These are phyloP conservation scores for Carassius auratus DNA, from an alignment of 2,113 vertebrate genomes.

Conservation along the genomic window DNA sequence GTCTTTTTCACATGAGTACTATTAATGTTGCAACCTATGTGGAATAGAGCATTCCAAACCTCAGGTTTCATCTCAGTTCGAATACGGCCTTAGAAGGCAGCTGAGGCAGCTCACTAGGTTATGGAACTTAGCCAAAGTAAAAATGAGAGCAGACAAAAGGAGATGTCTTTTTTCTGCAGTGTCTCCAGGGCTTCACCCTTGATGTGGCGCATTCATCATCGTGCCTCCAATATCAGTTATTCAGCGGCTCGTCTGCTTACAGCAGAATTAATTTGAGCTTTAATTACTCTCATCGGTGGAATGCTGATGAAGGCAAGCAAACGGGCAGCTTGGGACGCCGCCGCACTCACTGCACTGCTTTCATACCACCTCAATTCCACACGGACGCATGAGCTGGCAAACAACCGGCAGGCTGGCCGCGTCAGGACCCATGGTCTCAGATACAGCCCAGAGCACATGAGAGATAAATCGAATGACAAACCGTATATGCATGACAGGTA, in stretches of 20 bases:
- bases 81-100: background rate
- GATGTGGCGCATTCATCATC: conserved; percentile 99
- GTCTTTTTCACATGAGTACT: background rate
- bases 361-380: conserved; percentile 99
- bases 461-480: conserved; percentile 24
- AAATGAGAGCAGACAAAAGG: conserved; percentile 20
- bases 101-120: background rate
- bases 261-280: conserved; percentile 99
- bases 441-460: background rate
- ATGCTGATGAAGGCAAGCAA: conserved; percentile 99
- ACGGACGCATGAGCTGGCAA: conserved; percentile 91
- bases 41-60: background rate
- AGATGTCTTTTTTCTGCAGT: conserved; percentile 64
- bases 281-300: conserved; percentile 99
- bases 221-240: conserved; percentile 99
- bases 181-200: conserved; percentile 94
- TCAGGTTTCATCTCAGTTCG: background rate
- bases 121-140: background rate
- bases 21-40: background rate
- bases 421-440: conserved; percentile 77
- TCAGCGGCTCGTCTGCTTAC: conserved; percentile 99
- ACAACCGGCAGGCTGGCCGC: conserved; percentile 98
- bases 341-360: conserved; percentile 92
- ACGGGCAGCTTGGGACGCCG: conserved; percentile 95
- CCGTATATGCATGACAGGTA: conserved; percentile 3